These are phyloP conservation scores for Dendrocincla fuliginosa DNA, from an alignment of 2,797 vertebrate species.

Conservation along the genomic window DNA sequence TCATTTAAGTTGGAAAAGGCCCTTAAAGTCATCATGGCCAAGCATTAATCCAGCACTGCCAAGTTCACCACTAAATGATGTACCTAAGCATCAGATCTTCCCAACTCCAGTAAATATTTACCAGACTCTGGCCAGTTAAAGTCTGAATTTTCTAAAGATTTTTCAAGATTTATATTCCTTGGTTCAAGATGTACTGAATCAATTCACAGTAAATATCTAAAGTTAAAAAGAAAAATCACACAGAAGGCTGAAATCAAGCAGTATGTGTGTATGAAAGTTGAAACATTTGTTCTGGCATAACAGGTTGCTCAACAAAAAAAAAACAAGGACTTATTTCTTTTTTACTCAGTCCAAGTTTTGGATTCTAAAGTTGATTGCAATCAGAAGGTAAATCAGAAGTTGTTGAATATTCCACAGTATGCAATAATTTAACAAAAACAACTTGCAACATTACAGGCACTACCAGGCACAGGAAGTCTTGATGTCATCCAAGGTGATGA, in stretches of 20 bases:
- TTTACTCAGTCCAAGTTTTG: not conserved
- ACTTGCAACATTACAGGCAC: not conserved
- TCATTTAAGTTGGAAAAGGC: not conserved
- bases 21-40: not conserved
- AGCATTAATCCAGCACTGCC: not conserved
- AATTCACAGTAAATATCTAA: not conserved
- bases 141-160: not conserved
- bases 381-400: conserved; percentile 20
- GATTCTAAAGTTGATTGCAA: conserved; percentile 12
- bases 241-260: conserved; percentile 21
- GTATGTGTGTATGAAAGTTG: not conserved
- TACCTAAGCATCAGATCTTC: not conserved
- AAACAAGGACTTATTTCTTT: not conserved
- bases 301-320: not conserved
- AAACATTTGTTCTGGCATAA: conserved; percentile 15
- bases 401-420: not conserved
- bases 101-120: not conserved
- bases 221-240: not conserved
- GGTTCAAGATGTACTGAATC: not conserved
- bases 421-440: not conserved
- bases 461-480: not conserved
- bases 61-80: not conserved
- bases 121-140: not conserved
- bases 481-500: not conserved
- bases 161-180: not conserved